A percentile compares a stretch with the other conserved stretches of the same genome.
Conservation (phyloP, 2,113 vertebrate genomes). For the Thamnophis sirtalis region DNA sequence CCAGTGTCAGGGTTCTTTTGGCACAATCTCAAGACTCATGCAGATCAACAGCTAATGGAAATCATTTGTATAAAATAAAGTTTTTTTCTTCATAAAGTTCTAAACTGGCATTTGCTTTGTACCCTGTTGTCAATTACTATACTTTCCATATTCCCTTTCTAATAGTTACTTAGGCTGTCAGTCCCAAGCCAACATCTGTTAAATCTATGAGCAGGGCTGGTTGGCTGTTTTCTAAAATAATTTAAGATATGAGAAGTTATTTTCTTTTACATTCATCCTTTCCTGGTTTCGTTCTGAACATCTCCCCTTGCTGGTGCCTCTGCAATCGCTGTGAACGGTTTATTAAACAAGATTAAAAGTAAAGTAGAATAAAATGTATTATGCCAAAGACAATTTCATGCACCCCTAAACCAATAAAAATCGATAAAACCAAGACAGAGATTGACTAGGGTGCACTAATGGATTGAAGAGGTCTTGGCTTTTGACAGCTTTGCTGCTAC, state of each 20-base stretch:
- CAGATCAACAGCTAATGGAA: background rate
- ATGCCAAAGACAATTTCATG: background rate
- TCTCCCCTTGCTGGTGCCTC: background rate
- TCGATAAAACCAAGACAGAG: background rate
- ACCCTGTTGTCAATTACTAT: background rate
- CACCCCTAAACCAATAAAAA: background rate
- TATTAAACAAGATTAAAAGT: background rate
- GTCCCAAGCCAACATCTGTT: background rate
- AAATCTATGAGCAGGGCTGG: background rate
- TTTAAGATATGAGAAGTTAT: background rate
- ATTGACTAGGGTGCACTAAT: background rate
- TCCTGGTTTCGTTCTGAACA: background rate
- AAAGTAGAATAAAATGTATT: background rate
- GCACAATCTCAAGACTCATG: background rate
- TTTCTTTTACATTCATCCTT: background rate
- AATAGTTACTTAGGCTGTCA: background rate
- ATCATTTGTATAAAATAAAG: background rate
- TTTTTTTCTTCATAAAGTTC: background rate
- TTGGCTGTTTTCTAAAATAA: background rate
- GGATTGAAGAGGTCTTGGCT: background rate
- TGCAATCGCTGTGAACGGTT: background rate
- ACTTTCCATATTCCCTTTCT: background rate
- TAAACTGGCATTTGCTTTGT: background rate
- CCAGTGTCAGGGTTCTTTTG: background rate
- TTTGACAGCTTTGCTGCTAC: background rate